A percentile compares a stretch with the other conserved stretches of the same genome.
Conservation (phyloP, 2,113 vertebrate species). For the Rhea americana region DNA sequence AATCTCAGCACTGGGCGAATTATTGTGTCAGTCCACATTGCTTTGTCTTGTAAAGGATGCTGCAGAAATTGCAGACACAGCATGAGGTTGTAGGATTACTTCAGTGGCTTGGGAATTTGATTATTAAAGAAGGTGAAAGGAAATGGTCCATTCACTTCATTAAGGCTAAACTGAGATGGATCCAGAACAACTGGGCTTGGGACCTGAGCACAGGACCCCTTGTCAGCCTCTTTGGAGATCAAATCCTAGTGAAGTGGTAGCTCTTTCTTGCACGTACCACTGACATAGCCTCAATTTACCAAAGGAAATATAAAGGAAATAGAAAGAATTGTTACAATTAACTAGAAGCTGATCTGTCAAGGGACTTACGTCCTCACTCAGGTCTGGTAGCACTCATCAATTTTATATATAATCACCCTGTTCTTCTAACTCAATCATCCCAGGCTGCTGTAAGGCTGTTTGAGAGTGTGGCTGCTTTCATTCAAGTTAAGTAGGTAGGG, state of each 20-base stretch:
- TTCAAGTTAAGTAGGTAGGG: not conserved
- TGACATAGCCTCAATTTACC: not conserved
- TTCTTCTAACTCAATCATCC: not conserved
- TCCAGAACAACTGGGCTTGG: not conserved
- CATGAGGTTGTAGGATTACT: not conserved
- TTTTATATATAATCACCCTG: not conserved
- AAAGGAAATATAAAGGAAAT: not conserved
- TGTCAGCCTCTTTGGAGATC: not conserved
- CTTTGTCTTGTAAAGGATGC: conserved; percentile 36
- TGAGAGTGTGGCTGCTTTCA: not conserved
- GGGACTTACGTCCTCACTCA: not conserved
- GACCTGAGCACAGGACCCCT: not conserved
- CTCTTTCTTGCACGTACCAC: not conserved
- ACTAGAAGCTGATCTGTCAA: not conserved
- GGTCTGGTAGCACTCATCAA: not conserved
- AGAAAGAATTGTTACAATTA: not conserved
- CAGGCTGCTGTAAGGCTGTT: not conserved
- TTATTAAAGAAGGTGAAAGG: not conserved
- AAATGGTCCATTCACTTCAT: not conserved
- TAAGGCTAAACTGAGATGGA: not conserved
- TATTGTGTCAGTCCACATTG: not conserved
- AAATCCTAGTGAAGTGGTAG: fast-evolving
- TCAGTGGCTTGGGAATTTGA: not conserved
- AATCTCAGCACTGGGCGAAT: conserved; percentile 6
- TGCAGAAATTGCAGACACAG: conserved; percentile 22